Conservation (phyloP, 2,888 invertebrate species). For the Clunio marinus region DNA sequence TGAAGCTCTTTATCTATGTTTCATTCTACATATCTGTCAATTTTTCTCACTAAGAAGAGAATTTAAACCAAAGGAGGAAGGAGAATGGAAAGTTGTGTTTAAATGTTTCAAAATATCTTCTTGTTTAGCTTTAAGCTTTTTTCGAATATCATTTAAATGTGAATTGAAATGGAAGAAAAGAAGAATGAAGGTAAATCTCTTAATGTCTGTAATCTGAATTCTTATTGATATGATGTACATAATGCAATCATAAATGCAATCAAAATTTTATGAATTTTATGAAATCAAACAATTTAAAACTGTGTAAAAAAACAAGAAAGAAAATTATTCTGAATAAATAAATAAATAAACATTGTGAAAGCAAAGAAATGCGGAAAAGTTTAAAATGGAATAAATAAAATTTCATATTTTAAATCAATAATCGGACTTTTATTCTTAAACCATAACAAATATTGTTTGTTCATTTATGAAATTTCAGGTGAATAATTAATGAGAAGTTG, state of each 20-base stretch:
- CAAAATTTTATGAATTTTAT: not conserved
- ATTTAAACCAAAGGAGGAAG: too few species aligned
- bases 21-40: slow-evolving; percentile 18
- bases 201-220: slow-evolving; percentile 1
- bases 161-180: not conserved
- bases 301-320: not conserved
- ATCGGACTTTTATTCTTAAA: too few species aligned
- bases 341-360: not conserved
- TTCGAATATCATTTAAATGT: slow-evolving; percentile 18
- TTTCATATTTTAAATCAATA: too few species aligned
- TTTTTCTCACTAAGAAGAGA: not conserved
- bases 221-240: not conserved
- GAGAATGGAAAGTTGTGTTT: not conserved
- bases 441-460: too few species aligned
- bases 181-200: not conserved
- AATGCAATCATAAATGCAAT: not conserved
- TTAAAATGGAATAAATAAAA: too few species aligned
- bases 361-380: too few species aligned
- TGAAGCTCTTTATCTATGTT: slow-evolving; percentile 2
- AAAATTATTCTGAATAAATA: not conserved
- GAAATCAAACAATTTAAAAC: not conserved
- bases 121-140: slow-evolving; percentile 13
- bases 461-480: too few species aligned
- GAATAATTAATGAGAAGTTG: too few species aligned
- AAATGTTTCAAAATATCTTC: not conserved